Conservation (phyloP, 2,888 invertebrate species). For the Xylocampa areola region DNA sequence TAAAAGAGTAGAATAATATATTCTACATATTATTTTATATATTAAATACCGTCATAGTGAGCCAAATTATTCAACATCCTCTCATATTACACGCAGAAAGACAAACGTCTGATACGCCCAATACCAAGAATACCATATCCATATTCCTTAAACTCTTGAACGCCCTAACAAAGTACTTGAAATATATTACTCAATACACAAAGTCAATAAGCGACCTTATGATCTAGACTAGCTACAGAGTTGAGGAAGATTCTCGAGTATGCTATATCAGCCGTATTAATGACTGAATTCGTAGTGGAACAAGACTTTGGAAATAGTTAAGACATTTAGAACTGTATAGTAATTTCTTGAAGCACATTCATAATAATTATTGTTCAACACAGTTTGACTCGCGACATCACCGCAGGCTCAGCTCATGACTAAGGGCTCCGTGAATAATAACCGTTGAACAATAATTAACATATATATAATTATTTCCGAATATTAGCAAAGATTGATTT, state of each 20-base stretch:
- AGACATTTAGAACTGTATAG: slow-evolving; percentile 5
- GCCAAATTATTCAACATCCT: no score
- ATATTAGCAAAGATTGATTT: no score
- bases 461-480: no score
- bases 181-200: slow-evolving; percentile 35
- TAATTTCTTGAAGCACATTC: no score
- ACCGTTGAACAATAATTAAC: no score
- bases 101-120: neutral
- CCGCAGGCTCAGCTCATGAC: no score
- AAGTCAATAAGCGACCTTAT: slow-evolving; percentile 18
- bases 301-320: neutral
- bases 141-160: slow-evolving; percentile 14
- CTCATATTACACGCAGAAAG: neutral
- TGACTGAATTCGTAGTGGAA: slow-evolving; percentile 29
- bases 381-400: no score
- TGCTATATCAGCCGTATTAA: slow-evolving; percentile 27
- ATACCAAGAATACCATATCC: neutral
- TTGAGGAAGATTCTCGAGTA: slow-evolving; percentile 32
- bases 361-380: no score
- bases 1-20: no score
- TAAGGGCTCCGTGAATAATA: no score
- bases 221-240: slow-evolving; percentile 15
- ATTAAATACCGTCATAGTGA: no score
- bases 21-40: no score
- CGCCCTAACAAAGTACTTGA: slow-evolving; percentile 22